These are phyloP conservation scores for Ameiurus melas DNA, from an alignment of 2,113 vertebrate genomes.

Conservation along the genomic window DNA sequence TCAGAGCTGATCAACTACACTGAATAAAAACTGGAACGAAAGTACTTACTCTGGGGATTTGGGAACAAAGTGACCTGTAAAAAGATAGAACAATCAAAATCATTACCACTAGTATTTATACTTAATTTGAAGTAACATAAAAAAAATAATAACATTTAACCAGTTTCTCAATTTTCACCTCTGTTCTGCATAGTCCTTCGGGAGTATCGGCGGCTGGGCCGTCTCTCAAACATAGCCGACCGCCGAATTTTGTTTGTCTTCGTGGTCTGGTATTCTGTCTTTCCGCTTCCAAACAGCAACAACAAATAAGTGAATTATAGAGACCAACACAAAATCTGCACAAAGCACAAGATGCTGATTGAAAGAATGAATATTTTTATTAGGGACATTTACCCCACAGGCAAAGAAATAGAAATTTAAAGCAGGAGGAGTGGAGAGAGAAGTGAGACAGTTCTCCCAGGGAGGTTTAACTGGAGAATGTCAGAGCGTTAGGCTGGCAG, in stretches of 20 bases:
- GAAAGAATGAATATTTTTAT: background rate
- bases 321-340: background rate
- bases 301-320: background rate
- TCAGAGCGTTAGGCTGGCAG: slow-evolving; percentile 43
- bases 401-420: background rate
- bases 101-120: background rate
- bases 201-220: slow-evolving; percentile 95
- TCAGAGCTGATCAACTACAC: background rate
- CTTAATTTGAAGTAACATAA: background rate
- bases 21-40: background rate
- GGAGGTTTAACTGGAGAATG: slow-evolving; percentile 16
- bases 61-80: slow-evolving; percentile 45
- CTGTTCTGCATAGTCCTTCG: slow-evolving; percentile 84
- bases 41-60: slow-evolving; percentile 56
- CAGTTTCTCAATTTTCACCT: slow-evolving; percentile 69
- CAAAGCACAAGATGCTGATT: background rate
- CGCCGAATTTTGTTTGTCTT: slow-evolving; percentile 92
- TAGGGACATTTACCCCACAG: background rate
- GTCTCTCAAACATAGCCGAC: slow-evolving; percentile 92
- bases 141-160: background rate
- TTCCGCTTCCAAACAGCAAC: slow-evolving; percentile 77
- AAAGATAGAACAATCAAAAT: background rate
- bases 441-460: background rate
- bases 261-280: slow-evolving; percentile 99
- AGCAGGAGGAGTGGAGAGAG: background rate